These are phyloP conservation scores for Fissipunctia ypsillon DNA, from an alignment of 2,888 invertebrate species.

Conservation along the genomic window DNA sequence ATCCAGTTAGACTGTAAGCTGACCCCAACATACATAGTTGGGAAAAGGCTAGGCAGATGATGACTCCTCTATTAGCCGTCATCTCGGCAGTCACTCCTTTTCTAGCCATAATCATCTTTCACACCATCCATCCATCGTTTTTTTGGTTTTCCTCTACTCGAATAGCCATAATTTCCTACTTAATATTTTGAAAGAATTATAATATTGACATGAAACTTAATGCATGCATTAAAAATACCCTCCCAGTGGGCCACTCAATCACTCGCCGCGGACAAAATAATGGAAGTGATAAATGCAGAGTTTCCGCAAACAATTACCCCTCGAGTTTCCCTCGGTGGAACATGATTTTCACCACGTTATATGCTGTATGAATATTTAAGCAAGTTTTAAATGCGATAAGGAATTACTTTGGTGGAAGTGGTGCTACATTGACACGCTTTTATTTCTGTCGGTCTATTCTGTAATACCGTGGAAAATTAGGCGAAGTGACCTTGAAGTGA, in stretches of 20 bases:
- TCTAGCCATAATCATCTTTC: neutral
- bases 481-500: too few species aligned
- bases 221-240: constrained; percentile 40
- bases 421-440: neutral
- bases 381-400: constrained; percentile 46
- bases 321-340: constrained; percentile 56
- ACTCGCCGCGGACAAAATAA: constrained; percentile 75
- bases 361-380: constrained; percentile 58
- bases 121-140: neutral
- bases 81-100: neutral
- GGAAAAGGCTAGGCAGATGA: too few species aligned
- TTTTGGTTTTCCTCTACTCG: neutral
- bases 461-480: too few species aligned
- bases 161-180: neutral
- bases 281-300: constrained; percentile 71
- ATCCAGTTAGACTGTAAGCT: too few species aligned
- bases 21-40: too few species aligned
- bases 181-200: constrained; percentile 11
- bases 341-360: constrained; percentile 59
- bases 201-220: constrained; percentile 11
- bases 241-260: constrained; percentile 70
- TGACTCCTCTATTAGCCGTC: neutral
- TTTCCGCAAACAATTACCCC: constrained; percentile 76
- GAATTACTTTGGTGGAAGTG: constrained; percentile 26
- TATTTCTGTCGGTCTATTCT: neutral